These are phyloP conservation scores for Cisticola juncidis DNA, from an alignment of 2,113 vertebrate genomes.

Conservation along the genomic window DNA sequence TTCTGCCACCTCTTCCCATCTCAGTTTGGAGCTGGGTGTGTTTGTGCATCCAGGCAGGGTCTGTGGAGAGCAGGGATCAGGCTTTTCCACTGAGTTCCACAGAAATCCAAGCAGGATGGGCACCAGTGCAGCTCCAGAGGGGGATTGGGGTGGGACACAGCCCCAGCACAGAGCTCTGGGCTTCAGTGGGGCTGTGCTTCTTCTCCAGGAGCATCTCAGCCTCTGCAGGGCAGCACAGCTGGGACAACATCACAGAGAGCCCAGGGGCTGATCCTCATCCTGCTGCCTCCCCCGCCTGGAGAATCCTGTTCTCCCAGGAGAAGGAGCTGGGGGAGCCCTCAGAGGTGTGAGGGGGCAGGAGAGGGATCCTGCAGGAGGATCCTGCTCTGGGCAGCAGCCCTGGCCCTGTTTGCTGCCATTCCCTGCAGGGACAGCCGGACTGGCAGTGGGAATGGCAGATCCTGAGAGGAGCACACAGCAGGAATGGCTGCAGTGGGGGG, in stretches of 20 bases:
- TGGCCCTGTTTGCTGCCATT: neutral
- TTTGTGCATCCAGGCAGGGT: neutral
- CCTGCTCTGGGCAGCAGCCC: neutral
- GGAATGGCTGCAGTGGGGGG: neutral
- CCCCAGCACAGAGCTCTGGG: rapidly evolving
- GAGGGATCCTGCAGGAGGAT: neutral
- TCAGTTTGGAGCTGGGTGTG: neutral
- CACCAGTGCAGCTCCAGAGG: neutral
- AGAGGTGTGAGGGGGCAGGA: neutral
- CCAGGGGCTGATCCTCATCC: neutral
- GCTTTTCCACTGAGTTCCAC: neutral
- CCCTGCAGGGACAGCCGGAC: rapidly evolving
- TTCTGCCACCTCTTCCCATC: neutral
- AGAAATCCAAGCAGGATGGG: neutral
- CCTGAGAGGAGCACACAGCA: rapidly evolving
- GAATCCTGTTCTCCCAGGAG: rapidly evolving
- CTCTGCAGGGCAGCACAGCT: neutral
- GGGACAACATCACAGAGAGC: neutral
- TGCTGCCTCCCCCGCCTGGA: neutral
- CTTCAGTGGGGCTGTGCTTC: neutral
- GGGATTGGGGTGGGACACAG: neutral
- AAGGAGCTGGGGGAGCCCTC: neutral
- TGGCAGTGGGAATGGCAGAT: rapidly evolving
- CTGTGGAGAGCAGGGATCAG: neutral
- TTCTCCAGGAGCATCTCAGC: neutral